Conservation (phyloP, 1,140 invertebrate genomes). For the Pentalonia nigronervosa region DNA sequence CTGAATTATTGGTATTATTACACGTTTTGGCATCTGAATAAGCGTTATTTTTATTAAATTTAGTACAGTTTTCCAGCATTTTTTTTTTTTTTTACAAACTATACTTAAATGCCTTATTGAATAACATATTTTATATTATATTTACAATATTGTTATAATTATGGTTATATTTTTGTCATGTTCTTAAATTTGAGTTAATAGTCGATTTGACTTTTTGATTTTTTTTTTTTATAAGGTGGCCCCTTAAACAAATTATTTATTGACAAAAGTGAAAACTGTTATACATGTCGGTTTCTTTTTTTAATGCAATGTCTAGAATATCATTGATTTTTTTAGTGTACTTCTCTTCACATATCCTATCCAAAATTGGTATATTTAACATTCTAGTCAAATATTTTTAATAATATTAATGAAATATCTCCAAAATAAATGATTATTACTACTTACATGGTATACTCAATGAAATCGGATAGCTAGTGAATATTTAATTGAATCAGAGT, state of each 20-base stretch:
- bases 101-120: neutral
- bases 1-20: neutral
- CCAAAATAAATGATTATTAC: neutral
- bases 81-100: neutral
- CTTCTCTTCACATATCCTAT: neutral
- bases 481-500: neutral
- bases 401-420: too few species aligned
- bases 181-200: neutral
- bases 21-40: neutral
- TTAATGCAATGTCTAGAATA: neutral
- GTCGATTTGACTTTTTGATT: neutral
- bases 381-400: neutral
- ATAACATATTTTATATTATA: neutral
- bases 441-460: neutral
- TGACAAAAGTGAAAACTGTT: too few species aligned
- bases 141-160: constrained; percentile 11
- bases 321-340: neutral
- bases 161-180: neutral
- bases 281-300: constrained; percentile 6
- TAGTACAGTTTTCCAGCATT: neutral
- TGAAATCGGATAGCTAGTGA: too few species aligned
- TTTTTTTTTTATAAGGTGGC: too few species aligned
- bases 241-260: too few species aligned
- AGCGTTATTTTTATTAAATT: neutral
- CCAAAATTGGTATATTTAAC: neutral